phyloP scores from a whole-genome alignment of 2,113 vertebrate species.

The Tachysurus vachellii region DNA sequence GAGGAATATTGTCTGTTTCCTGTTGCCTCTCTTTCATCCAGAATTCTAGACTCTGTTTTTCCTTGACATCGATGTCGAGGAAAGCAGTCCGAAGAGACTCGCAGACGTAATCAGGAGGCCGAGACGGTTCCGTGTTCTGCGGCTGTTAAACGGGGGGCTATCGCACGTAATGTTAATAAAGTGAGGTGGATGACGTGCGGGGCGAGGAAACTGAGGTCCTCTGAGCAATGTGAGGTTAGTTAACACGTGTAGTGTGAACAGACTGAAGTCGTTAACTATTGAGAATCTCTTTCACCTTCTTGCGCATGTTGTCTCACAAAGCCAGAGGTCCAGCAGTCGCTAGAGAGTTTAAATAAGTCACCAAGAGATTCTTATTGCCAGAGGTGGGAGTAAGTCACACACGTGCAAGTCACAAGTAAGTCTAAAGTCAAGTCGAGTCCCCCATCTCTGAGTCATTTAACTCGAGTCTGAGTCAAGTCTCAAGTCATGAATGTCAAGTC shows the following conservation, averaged over 20 bases:
- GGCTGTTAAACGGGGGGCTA: too few relatives aligned
- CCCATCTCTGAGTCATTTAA: too few relatives aligned
- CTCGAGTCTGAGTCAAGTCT: too few relatives aligned
- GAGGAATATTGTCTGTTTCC: constrained; percentile 54
- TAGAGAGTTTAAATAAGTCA: not conserved
- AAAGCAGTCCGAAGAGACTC: not conserved
- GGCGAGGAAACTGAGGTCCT: too few relatives aligned
- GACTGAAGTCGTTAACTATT: too few relatives aligned
- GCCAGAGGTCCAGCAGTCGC: not conserved
- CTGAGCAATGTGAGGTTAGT: not conserved
- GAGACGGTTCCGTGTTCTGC: not conserved
- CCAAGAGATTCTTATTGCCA: not conserved
- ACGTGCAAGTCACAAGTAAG: too few relatives aligned
- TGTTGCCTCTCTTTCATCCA: constrained; percentile 3
- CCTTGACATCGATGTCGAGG: not conserved
- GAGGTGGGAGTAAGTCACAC: too few relatives aligned
- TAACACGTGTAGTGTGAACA: not conserved
- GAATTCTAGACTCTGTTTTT: not conserved
- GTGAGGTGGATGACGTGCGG: not conserved
- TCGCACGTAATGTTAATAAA: not conserved
- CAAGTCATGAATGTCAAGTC: too few relatives aligned
- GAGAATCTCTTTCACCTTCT: not conserved
- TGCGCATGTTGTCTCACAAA: not conserved
- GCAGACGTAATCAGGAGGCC: not conserved
- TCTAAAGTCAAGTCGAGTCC: too few relatives aligned